A percentile compares a stretch with the other conserved stretches of the same genome.
Evolutionary conservation across 2,797 vertebrate species (phyloP).

Genomic region (Onychomys leucogaster): DNA sequence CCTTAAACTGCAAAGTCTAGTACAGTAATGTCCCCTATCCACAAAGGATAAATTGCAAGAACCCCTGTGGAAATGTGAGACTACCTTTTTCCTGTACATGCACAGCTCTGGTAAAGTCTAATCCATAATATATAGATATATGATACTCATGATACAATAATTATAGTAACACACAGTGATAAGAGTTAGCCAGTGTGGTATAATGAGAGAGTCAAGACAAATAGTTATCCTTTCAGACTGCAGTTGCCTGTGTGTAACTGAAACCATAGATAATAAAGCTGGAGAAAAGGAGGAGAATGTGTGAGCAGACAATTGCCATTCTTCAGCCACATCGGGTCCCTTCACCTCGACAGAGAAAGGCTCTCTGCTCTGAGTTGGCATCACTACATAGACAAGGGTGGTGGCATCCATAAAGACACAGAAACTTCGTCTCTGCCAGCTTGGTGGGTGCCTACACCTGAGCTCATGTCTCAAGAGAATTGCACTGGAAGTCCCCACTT

Average conservation of each 20-base stretch:
- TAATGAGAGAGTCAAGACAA: background rate
- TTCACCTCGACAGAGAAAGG: accelerated
- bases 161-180: background rate
- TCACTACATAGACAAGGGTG: accelerated
- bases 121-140: background rate
- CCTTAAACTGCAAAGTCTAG: background rate
- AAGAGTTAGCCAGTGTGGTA: background rate
- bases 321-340: background rate
- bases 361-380: background rate
- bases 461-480: background rate
- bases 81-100: background rate
- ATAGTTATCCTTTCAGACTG: background rate
- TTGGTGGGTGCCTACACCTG: accelerated
- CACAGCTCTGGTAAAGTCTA: background rate
- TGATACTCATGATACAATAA: background rate
- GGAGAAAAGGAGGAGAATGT: background rate
- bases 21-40: background rate
- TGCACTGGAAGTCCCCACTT: background rate
- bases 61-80: background rate
- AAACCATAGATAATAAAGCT: background rate
- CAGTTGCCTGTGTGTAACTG: background rate
- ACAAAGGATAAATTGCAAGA: background rate
- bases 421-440: background rate
- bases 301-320: background rate
- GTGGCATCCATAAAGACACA: background rate